These are phyloP conservation scores for Caenorhabditis inopinata DNA, from an alignment of 1,140 invertebrate genomes.

Conservation along the genomic window DNA sequence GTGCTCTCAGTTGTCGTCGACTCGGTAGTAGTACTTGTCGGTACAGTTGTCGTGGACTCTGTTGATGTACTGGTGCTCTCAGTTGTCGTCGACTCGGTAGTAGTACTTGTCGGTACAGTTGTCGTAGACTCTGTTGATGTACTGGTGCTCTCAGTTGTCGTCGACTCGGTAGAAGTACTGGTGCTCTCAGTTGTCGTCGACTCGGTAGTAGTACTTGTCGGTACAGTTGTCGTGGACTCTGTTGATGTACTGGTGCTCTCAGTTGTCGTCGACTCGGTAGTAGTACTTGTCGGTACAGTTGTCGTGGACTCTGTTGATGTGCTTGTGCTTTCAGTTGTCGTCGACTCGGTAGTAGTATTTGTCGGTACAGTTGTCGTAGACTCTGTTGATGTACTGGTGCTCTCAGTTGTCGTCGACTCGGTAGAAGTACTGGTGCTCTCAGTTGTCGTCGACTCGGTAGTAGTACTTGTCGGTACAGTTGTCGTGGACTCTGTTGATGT, in stretches of 20 bases:
- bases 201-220: neutral
- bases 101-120: too few relatives aligned
- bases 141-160: too few relatives aligned
- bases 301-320: slow-evolving; percentile 6
- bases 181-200: neutral
- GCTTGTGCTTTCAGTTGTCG: neutral
- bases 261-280: neutral
- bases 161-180: neutral
- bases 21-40: neutral
- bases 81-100: neutral
- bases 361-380: neutral
- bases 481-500: neutral
- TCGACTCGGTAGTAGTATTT: neutral
- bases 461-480: neutral
- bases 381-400: neutral
- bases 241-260: neutral
- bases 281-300: neutral
- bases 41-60: neutral
- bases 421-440: neutral
- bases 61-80: neutral
- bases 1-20: neutral
- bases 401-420: neutral
- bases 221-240: neutral
- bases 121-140: neutral
- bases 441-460: slow-evolving; percentile 2